Evolutionary conservation across 2,113 vertebrate species (phyloP), one percentile per base, ranked within the genome.

Genomic region (Columba livia): DNA sequence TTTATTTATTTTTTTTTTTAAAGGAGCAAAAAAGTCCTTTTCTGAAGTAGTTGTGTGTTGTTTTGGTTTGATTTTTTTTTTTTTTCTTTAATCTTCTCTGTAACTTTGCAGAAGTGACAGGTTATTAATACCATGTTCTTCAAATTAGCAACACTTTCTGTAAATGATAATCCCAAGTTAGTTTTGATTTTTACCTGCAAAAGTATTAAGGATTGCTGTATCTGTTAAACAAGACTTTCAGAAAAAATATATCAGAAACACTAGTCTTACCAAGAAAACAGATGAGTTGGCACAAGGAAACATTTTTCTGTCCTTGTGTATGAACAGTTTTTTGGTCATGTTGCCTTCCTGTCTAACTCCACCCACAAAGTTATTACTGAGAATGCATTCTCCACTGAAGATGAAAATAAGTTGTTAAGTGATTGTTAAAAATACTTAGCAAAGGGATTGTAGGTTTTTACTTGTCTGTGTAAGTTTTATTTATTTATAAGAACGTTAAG

Each of bases 211-310:
- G 53, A 21, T 19, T 64, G 6, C n/a, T 92, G 0, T 48, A 21
- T 66, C 56, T 90, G 7, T 62, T 83, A 90, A 93, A 25, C 26
- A 77, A 62, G 32, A 31, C 40, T 26, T 92, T 89, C 28, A 61
- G 78, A 93, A 83, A 29, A 89, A 40, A 66, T 17, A 24, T 32
- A n/a, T 70, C 44, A 42, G 36, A 57, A 94, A 19, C 23, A 25
- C 92, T 69, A 50, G 15, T 66, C 48, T 79, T 90, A 31, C 66
- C 57, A 74, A 96, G 84, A 79, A 87, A 77, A 84, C 21, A 89
- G n/a, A 88, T 87, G 62, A 95, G n/a, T 89, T 97, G 85, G 74
- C 66, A 94, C 74, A 94, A 91, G 21, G 32, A 95, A 93, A 72
- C 57, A 32, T 72, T 91, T 36, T 94, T 94, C 62, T 79, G 10